Conservation (phyloP, 2,888 invertebrate species). For the Rhamnusium bicolor region DNA sequence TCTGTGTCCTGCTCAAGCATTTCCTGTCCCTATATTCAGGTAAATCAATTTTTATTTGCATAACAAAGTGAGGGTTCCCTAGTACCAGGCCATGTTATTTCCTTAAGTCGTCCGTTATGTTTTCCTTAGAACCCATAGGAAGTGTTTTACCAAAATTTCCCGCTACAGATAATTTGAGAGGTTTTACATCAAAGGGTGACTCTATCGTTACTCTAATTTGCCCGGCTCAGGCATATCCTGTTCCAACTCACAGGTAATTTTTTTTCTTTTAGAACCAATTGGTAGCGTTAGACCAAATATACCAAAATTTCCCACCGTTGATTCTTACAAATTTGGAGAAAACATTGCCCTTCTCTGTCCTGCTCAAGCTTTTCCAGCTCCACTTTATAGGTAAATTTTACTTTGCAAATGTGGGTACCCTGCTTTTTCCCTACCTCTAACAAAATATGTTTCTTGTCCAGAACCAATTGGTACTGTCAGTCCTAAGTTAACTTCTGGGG, state of each 20-base stretch:
- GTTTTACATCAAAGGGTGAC: constrained; percentile 58
- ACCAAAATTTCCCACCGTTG: constrained; percentile 67
- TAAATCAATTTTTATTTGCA: constrained; percentile 50
- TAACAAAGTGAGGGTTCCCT: constrained; percentile 2
- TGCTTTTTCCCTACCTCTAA: not conserved
- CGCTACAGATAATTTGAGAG: constrained; percentile 63
- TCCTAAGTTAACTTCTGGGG: constrained; percentile 74
- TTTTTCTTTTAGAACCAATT: constrained; percentile 69
- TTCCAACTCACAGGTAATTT: constrained; percentile 72
- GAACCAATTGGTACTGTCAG: constrained; percentile 86
- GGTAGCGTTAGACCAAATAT: constrained; percentile 70
- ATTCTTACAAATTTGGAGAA: constrained; percentile 57
- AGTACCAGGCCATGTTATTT: not conserved
- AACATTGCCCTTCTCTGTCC: constrained; percentile 74
- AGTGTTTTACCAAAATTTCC: constrained; percentile 72
- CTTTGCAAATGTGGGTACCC: constrained; percentile 70
- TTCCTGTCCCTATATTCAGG: constrained; percentile 75
- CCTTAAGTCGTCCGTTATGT: not conserved
- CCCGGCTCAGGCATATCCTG: constrained; percentile 80
- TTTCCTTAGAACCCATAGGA: constrained; percentile 70
- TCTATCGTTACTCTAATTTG: constrained; percentile 74
- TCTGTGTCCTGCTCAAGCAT: constrained; percentile 78
- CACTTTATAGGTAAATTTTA: constrained; percentile 69
- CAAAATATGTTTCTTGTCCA: constrained; percentile 60
- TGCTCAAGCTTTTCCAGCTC: constrained; percentile 80